These are phyloP conservation scores for Limanda limanda DNA, from an alignment of 2,113 vertebrate species.

Conservation along the genomic window DNA sequence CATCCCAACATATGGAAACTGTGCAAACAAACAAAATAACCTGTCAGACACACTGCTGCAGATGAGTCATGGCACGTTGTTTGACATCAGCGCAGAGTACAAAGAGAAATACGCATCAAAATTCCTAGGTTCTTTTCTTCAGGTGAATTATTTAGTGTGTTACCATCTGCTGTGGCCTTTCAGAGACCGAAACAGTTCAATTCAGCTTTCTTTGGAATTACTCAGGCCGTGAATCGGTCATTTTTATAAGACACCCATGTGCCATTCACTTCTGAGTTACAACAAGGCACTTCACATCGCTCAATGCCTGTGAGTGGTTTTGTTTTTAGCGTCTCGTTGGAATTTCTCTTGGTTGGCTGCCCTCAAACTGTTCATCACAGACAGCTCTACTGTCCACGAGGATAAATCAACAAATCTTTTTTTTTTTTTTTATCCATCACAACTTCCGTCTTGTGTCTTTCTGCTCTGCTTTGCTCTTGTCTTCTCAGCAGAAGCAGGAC, in stretches of 20 bases:
- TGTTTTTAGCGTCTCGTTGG: background rate
- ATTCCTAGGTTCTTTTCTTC: conserved; percentile 47
- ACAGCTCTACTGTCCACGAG: conserved; percentile 2
- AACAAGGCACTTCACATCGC: conserved; percentile 5
- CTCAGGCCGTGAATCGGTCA: conserved; percentile 10
- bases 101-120: conserved; percentile 12
- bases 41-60: background rate
- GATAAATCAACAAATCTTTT: conserved; percentile 4
- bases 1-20: background rate
- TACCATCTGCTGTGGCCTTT: conserved; percentile 62
- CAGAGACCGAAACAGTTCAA: conserved; percentile 55
- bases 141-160: conserved; percentile 67
- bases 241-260: conserved; percentile 36
- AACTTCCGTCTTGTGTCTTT: background rate
- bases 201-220: conserved; percentile 50
- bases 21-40: background rate
- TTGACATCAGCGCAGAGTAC: conserved; percentile 1
- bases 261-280: background rate
- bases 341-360: background rate
- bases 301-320: conserved; percentile 14
- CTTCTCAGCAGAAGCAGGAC: too few species aligned
- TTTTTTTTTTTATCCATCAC: background rate
- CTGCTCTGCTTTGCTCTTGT: conserved; percentile 12
- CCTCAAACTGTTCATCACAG: background rate
- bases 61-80: conserved; percentile 25